phyloP scores from a whole-genome alignment of 1,140 invertebrate genomes.

The Drosophila grimshawi region DNA sequence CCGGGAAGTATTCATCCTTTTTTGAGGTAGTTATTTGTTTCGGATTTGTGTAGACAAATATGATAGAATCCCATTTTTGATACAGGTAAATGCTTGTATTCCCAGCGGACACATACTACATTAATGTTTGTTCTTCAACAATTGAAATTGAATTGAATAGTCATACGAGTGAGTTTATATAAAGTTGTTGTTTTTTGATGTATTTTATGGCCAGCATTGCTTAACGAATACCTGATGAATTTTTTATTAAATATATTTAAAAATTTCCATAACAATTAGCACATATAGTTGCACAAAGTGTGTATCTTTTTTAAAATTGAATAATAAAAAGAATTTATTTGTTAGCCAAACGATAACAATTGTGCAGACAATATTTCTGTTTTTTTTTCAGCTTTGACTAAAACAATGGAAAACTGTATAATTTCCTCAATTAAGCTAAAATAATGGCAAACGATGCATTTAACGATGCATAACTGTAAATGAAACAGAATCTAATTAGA shows the following conservation, averaged over 20 bases:
- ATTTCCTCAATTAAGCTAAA: background rate
- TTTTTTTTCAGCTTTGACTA: background rate
- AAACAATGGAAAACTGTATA: background rate
- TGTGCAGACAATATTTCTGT: background rate
- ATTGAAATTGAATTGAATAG: background rate
- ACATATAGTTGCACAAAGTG: background rate
- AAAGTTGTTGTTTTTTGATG: background rate
- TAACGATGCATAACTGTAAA: slow-evolving; percentile 18
- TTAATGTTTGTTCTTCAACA: background rate
- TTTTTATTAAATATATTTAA: background rate
- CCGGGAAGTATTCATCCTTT: no score
- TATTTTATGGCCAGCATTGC: background rate
- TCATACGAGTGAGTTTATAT: background rate
- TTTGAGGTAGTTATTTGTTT: background rate
- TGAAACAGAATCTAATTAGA: slow-evolving; percentile 38
- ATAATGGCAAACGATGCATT: slow-evolving; percentile 18
- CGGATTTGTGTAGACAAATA: background rate
- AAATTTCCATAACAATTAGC: background rate
- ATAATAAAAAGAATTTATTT: no score
- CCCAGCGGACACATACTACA: background rate
- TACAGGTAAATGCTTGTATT: slow-evolving; percentile 16
- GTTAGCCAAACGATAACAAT: background rate
- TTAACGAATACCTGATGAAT: background rate
- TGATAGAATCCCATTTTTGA: background rate
- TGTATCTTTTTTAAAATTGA: background rate